Evolutionary conservation across 2,888 invertebrate genomes (phyloP), one percentile per base, ranked within the genome.

Genomic region (Halocaridina rubra): DNA sequence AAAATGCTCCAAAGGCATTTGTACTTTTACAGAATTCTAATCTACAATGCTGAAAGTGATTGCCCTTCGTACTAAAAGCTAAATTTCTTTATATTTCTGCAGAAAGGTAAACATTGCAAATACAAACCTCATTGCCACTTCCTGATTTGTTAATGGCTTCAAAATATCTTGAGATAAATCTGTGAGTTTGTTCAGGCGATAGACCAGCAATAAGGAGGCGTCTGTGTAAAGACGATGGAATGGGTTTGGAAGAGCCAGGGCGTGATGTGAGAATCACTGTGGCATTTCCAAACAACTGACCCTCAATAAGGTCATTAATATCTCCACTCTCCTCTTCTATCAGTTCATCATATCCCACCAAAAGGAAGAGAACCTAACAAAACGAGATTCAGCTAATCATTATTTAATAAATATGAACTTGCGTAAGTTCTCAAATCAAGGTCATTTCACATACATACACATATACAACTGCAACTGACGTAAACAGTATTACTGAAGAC

Each of bases 281-380:
- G 2, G 92, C 92, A 85, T 92, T 92, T 0, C 93, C 92, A 88
- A 93, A 92, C 32, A 93, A 90, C 80, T 92, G 91, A 4, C 93
- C 93, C 89, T 93, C 92, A 5, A 93, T 89, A 2, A 93, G 90
- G 84, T 93, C 92, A 59, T 91, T 90, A 0, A 92, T 92, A 89
- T 93, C 93, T 1, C 91, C 91, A 69, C 76, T 82, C 24, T 88
- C 86, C 30, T 86, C 88, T 32, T 88, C 88, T 22, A 71, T 89
- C 24, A 91, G 91, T 88, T 92, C 92, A 89, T 93, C 93, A 89
- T 92, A 92, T 0, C 93, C 93, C 89, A 93, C 93, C 53, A 93
- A 90, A 27, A 93, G 91, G 88, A 93, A 92, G 13, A 93, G 90
- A 27, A 93, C 89, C 72, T 89, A 89, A 29, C 32, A 69, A 16